These are phyloP conservation scores for Drosophila emarginata DNA, from an alignment of 2,888 invertebrate genomes.

Conservation along the genomic window DNA sequence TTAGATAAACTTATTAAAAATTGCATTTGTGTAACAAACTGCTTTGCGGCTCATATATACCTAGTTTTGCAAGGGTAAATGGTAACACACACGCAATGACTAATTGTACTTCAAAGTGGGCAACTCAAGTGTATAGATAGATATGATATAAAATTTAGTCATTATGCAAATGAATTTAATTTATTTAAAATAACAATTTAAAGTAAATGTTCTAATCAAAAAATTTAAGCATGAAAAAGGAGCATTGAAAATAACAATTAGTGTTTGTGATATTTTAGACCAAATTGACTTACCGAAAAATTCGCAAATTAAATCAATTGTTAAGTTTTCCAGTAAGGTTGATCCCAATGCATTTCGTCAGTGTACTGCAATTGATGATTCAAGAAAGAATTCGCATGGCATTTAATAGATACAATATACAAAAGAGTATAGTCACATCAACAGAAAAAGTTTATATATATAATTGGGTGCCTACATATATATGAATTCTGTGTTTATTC, in stretches of 20 bases:
- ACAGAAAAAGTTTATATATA: no score
- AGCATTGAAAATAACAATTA: no score
- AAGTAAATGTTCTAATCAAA: not conserved
- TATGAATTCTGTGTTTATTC: not conserved
- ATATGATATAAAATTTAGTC: not conserved
- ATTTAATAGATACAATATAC: no score
- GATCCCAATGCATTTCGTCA: no score
- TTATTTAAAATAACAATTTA: not conserved
- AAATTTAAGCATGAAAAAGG: no score
- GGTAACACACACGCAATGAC: not conserved
- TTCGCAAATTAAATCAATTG: no score
- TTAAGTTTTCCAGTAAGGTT: no score
- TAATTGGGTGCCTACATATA: not conserved
- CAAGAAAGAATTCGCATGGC: no score
- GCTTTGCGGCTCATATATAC: not conserved
- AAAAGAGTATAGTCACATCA: not conserved
- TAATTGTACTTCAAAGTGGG: not conserved
- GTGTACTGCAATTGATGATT: no score
- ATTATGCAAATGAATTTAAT: conserved; percentile 2
- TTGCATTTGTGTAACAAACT: not conserved
- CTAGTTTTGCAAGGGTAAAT: not conserved
- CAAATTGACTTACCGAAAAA: no score
- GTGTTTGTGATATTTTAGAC: no score
- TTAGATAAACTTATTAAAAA: no score
- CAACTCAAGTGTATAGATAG: not conserved